Conservation (phyloP, 2,113 vertebrate species). For the Pygoscelis antarcticus region DNA sequence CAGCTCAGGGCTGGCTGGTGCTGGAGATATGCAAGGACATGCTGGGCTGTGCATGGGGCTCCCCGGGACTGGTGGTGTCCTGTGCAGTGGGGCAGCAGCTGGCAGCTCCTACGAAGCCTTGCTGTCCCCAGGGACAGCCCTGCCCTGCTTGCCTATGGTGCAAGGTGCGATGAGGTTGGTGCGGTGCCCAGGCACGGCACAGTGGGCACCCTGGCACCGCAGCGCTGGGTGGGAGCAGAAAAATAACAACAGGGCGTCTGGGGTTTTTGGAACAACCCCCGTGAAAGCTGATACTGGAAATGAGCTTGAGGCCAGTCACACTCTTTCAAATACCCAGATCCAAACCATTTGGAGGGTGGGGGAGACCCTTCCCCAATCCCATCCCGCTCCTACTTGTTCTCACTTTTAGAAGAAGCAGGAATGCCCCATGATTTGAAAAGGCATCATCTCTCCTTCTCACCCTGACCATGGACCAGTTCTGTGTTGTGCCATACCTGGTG, state of each 20-base stretch:
- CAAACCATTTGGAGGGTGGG: neutral
- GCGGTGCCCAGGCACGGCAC: neutral
- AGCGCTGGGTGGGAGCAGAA: neutral
- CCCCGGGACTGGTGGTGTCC: neutral
- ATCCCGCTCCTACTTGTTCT: neutral
- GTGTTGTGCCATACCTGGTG: fast-evolving
- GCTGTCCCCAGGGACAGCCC: neutral
- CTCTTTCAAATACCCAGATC: neutral
- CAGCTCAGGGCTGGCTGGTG: neutral
- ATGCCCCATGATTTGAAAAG: neutral
- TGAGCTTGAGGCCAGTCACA: neutral
- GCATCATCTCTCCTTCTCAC: neutral
- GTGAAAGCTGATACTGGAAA: neutral
- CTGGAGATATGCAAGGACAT: neutral
- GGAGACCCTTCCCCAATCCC: neutral
- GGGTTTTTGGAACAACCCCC: neutral
- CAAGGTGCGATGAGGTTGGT: neutral
- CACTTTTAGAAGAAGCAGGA: neutral
- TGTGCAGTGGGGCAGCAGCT: neutral
- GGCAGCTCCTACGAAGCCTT: neutral
- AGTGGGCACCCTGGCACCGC: neutral
- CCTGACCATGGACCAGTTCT: fast-evolving
- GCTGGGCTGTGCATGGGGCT: neutral
- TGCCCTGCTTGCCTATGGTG: neutral
- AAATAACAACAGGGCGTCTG: neutral